Percentiles rank a stretch among this genome's conserved stretches.
These are phyloP conservation scores for Pheosia gnoma DNA, from an alignment of 2,888 invertebrate species.

Conservation along the genomic window DNA sequence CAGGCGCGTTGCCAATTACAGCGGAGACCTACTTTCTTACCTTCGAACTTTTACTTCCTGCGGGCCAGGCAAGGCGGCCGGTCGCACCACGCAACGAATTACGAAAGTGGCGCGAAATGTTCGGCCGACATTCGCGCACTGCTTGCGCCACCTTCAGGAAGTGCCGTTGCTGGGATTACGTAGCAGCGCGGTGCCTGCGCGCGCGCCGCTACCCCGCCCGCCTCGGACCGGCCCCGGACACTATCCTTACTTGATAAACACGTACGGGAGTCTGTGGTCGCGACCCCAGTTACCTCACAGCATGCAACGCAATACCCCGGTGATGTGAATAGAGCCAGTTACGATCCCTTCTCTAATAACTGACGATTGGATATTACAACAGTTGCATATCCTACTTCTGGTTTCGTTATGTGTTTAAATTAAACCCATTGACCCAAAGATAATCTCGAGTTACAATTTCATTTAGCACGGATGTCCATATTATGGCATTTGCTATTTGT, in stretches of 20 bases:
- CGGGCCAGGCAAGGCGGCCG: slow-evolving; percentile 79
- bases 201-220: slow-evolving; percentile 29
- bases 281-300: slow-evolving; percentile 51
- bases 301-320: slow-evolving; percentile 29
- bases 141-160: slow-evolving; percentile 84
- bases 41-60: slow-evolving; percentile 85
- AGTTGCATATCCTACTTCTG: slow-evolving; percentile 10
- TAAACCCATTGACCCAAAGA: neutral
- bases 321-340: slow-evolving; percentile 34
- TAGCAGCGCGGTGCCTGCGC: slow-evolving; percentile 56
- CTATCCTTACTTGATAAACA: slow-evolving; percentile 61
- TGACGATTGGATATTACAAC: slow-evolving; percentile 25
- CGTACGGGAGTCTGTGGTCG: slow-evolving; percentile 56
- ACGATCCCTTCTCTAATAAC: slow-evolving; percentile 43
- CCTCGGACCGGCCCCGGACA: slow-evolving; percentile 48
- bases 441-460: neutral
- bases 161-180: slow-evolving; percentile 81
- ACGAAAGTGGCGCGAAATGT: slow-evolving; percentile 84
- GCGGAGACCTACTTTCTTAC: slow-evolving; percentile 83
- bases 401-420: neutral
- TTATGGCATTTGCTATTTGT: neutral
- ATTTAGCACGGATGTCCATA: neutral
- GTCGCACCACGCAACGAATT: slow-evolving; percentile 82
- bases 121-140: slow-evolving; percentile 81
- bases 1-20: slow-evolving; percentile 82